phyloP scores from a whole-genome alignment of 2,797 vertebrate genomes.

The Artibeus jamaicensis region DNA sequence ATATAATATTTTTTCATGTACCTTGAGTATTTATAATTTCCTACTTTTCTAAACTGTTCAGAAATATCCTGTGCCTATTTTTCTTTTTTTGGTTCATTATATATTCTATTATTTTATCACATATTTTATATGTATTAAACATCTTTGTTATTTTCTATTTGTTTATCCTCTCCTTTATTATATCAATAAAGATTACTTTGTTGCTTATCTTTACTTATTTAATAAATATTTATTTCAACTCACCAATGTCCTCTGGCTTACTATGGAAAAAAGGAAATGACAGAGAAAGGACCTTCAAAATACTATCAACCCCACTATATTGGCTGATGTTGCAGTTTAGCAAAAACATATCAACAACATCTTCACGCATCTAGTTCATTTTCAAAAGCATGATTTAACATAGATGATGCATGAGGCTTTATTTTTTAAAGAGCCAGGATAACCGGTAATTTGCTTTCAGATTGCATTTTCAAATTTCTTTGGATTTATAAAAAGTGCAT shows the following conservation, averaged over 20 bases:
- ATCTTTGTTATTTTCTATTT: neutral
- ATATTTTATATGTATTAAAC: neutral
- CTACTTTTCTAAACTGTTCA: neutral
- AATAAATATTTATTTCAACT: neutral
- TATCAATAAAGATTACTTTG: neutral
- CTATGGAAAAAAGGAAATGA: neutral
- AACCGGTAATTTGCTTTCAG: conserved; percentile 78
- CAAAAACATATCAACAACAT: neutral
- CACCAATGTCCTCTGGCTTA: neutral
- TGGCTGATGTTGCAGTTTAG: neutral
- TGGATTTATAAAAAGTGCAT: conserved; percentile 67
- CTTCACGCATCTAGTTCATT: neutral
- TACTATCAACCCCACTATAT: neutral
- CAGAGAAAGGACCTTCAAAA: neutral
- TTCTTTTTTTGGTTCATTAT: neutral
- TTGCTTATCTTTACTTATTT: neutral
- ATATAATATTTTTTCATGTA: neutral
- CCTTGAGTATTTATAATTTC: neutral
- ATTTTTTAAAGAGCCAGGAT: conserved; percentile 35
- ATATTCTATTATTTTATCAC: neutral
- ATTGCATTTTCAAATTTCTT: conserved; percentile 77
- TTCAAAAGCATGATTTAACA: conserved; percentile 11
- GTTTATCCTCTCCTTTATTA: neutral
- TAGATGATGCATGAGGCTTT: neutral
- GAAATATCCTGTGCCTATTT: neutral